Evolutionary conservation across 1,140 invertebrate species (phyloP).

Genomic region (Leptinotarsa texana): DNA sequence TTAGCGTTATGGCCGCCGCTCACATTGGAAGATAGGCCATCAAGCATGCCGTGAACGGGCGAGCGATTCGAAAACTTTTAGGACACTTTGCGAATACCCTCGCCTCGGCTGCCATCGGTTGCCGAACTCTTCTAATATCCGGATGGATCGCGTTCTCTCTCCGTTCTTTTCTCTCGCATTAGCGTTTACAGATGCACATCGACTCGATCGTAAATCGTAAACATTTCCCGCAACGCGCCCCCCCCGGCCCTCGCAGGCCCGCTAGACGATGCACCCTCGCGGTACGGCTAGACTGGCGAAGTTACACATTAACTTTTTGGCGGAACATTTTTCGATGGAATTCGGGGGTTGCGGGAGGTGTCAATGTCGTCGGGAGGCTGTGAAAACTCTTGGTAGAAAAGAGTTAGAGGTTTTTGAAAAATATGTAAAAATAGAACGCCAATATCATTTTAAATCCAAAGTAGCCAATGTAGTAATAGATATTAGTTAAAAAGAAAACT

Average conservation of each 20-base stretch:
- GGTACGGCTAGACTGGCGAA: constrained; percentile 3
- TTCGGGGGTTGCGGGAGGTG: no score
- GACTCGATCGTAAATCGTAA: constrained; percentile 51
- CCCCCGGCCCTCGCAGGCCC: neutral
- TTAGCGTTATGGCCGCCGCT: constrained; percentile 72
- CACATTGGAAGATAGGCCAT: constrained; percentile 82
- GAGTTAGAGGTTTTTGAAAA: no score
- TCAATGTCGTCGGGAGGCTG: no score
- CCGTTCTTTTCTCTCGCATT: constrained; percentile 45
- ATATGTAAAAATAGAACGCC: no score
- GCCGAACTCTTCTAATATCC: constrained; percentile 54
- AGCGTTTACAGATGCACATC: constrained; percentile 35
- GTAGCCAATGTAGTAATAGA: no score
- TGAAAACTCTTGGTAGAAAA: no score
- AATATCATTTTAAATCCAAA: no score
- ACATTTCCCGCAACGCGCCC: constrained; percentile 41
- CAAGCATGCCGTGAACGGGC: constrained; percentile 70
- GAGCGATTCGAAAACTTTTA: constrained; percentile 72
- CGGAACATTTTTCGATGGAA: constrained; percentile 4
- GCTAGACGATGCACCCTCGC: constrained; percentile 8
- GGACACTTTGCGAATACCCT: constrained; percentile 64
- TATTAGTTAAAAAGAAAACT: no score
- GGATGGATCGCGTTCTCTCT: constrained; percentile 45
- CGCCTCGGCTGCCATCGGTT: constrained; percentile 39
- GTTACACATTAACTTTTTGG: constrained; percentile 31